Evolutionary conservation across 2,797 vertebrate genomes (phyloP).

Genomic region (Naso thynnoides): DNA sequence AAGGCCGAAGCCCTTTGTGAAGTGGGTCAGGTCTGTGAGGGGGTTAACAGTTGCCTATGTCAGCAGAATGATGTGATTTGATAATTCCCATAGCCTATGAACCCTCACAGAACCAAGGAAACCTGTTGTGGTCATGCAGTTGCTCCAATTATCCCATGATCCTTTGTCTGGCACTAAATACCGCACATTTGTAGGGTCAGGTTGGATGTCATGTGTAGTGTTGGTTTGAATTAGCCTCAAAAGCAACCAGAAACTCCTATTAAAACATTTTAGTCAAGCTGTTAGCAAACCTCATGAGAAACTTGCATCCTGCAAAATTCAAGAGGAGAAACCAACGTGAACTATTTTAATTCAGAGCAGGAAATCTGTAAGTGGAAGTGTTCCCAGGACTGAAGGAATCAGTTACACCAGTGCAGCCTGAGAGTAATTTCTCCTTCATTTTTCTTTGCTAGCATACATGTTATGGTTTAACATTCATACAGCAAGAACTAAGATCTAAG

Average conservation of each 20-base stretch:
- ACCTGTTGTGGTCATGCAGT: constrained; percentile 28
- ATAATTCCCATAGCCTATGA: constrained; percentile 79
- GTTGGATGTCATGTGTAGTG: constrained; percentile 60
- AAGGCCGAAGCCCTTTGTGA: constrained; percentile 60
- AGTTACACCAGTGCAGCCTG: not conserved
- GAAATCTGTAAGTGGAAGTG: not conserved
- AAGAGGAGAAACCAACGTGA: not conserved
- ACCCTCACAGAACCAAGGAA: constrained; percentile 51
- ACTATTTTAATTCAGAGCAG: constrained; percentile 2
- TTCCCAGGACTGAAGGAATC: constrained; percentile 42
- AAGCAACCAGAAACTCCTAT: constrained; percentile 31
- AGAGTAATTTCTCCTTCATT: not conserved
- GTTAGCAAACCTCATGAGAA: constrained; percentile 37
- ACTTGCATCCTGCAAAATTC: constrained; percentile 22
- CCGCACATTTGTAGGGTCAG: constrained; percentile 65
- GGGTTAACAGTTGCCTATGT: constrained; percentile 65
- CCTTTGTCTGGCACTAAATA: constrained; percentile 62
- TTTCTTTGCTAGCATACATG: constrained; percentile 2
- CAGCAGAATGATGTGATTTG: constrained; percentile 73
- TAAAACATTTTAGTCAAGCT: constrained; percentile 34
- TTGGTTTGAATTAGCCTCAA: constrained; percentile 67
- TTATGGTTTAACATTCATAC: not conserved
- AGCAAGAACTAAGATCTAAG: not conserved
- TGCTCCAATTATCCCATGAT: constrained; percentile 62
- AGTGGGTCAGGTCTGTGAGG: constrained; percentile 64